Evolutionary conservation across 2,113 vertebrate species (phyloP).

Genomic region (Amia ocellicauda): DNA sequence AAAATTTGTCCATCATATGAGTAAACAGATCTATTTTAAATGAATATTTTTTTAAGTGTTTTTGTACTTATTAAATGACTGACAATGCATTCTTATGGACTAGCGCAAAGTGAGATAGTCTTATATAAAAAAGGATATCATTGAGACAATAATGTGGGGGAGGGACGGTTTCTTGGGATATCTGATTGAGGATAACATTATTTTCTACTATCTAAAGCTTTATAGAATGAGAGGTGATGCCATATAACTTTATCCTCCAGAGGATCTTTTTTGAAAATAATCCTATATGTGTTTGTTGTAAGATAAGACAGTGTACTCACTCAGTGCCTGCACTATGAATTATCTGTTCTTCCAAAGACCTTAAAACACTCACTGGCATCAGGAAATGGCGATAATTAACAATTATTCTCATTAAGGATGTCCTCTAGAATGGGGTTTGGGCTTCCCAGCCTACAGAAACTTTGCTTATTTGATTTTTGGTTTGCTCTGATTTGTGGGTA

Average conservation of each 20-base stretch:
- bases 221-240: constrained; percentile 53
- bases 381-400: constrained; percentile 38
- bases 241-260: constrained; percentile 46
- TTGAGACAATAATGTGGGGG: constrained; percentile 32
- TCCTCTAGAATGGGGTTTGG: constrained; percentile 13
- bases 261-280: constrained; percentile 52
- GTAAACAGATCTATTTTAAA: too few species aligned
- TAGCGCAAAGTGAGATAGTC: too few species aligned
- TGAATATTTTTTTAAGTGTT: too few species aligned
- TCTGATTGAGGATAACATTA: constrained; percentile 53
- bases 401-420: background rate
- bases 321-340: constrained; percentile 27
- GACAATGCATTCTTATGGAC: too few species aligned
- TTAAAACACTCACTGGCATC: constrained; percentile 9
- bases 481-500: too few species aligned
- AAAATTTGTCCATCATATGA: too few species aligned
- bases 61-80: too few species aligned
- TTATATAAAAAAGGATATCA: constrained; percentile 19
- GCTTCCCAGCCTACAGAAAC: background rate
- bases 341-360: background rate
- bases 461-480: too few species aligned
- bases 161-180: constrained; percentile 48
- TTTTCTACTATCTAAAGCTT: constrained; percentile 41
- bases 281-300: constrained; percentile 41
- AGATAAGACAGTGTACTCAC: constrained; percentile 50